Conservation (phyloP, 2,888 invertebrate genomes). For the Rhagonycha lutea region DNA sequence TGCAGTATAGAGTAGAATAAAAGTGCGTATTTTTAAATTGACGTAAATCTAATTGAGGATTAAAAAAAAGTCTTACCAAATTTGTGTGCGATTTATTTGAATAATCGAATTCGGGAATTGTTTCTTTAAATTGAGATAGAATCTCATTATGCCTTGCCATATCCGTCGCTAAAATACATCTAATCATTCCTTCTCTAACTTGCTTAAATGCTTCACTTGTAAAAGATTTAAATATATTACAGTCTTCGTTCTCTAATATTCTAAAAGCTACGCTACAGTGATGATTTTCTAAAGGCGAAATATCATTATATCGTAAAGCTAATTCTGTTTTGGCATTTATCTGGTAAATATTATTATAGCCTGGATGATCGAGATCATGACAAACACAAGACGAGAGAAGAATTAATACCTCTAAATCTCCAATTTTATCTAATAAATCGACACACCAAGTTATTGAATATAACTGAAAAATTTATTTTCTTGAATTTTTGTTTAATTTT, state of each 20-base stretch:
- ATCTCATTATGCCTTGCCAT: constrained; percentile 82
- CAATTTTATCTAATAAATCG: constrained; percentile 70
- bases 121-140: constrained; percentile 71
- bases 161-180: constrained; percentile 77
- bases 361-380: constrained; percentile 80
- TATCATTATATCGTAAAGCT: constrained; percentile 83
- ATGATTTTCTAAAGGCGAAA: constrained; percentile 84
- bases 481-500: background rate
- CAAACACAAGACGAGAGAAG: constrained; percentile 79
- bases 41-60: background rate
- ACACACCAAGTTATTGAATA: constrained; percentile 79
- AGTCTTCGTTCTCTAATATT: constrained; percentile 76
- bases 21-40: background rate
- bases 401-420: constrained; percentile 76
- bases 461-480: constrained; percentile 62
- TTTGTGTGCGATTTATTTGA: constrained; percentile 71
- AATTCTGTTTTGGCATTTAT: constrained; percentile 84
- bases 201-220: constrained; percentile 64
- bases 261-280: constrained; percentile 85
- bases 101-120: constrained; percentile 68
- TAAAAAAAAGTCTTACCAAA: constrained; percentile 59
- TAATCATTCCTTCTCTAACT: constrained; percentile 78
- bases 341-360: constrained; percentile 79
- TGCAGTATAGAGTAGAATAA: background rate
- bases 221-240: constrained; percentile 77